Base-by-base conservation (phyloP, 2,888 invertebrate genomes). In the Apodemia duryi region DNA sequence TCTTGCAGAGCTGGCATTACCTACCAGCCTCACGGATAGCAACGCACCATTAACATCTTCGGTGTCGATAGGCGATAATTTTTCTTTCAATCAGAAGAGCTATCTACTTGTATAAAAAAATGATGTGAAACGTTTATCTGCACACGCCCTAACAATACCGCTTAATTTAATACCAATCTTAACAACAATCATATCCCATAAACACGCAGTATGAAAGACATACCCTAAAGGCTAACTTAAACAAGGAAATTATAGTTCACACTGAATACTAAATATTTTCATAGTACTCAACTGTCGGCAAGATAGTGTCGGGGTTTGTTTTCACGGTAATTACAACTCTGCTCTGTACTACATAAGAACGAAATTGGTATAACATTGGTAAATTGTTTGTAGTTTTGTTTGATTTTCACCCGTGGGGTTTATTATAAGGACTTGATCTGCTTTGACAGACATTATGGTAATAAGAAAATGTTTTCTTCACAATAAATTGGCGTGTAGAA, bases 241-340 rank as follows among this genome's bases (percentile, higher is more conserved):
- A 54, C 54, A 54, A 54, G 54, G 54, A 54, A 54, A 54, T 54
- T 54, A 54, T 54, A 54, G 29, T 54, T 54, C 54, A 28, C 54
- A 54, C 54, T 54, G 54, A 54, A 54, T 54, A 54, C 54, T 54
- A 54, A 54, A 54, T 54, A 54, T 54, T 54, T 54, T 54, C 54
- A 54, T 28, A 54, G 54, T 54, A 54, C 54, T 54, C 52, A 29
- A 6, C 52, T 52, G 28, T 52, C 28, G 52, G 9, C 52, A 9
- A 52, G 41, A 41, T 41, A 10, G 28, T 52, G 28, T 29, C 7
- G 9, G 10, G 6, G 21, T 51, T 21, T 28, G 21, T 52, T 35
- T 9, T 28, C 28, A 52, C 1, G 10, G 29, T 2, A 52, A 28
- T 21, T 28, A 21, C 28, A 52, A 28, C 10, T 52, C 28, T 52